phyloP scores from a whole-genome alignment of 1,140 invertebrate genomes.

The Eumaeus atala region DNA sequence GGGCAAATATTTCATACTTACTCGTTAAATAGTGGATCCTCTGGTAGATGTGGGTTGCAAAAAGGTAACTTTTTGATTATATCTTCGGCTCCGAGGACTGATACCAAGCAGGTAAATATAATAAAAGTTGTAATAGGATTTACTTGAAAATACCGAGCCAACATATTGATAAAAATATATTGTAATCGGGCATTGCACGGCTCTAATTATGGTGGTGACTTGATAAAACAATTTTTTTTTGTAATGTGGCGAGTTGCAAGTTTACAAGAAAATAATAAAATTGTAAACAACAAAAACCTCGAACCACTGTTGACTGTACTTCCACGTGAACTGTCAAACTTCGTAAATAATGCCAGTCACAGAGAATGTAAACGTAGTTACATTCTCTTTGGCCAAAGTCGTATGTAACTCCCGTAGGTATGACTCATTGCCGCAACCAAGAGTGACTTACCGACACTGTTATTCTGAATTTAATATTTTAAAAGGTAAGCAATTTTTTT shows the following conservation, averaged over 20 bases:
- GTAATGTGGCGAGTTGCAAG: constrained; percentile 27
- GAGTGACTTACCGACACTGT: too few relatives aligned
- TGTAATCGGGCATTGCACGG: constrained; percentile 59
- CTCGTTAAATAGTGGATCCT: constrained; percentile 40
- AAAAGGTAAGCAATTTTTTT: too few relatives aligned
- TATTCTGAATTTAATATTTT: too few relatives aligned
- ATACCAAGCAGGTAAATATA: constrained; percentile 50
- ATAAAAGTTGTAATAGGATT: constrained; percentile 52
- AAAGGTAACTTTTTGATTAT: constrained; percentile 55
- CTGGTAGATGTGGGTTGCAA: constrained; percentile 53
- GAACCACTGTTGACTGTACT: constrained; percentile 18
- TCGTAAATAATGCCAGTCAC: constrained; percentile 5
- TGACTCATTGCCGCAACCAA: too few relatives aligned
- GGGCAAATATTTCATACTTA: constrained; percentile 30
- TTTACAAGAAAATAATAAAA: constrained; percentile 3
- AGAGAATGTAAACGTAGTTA: too few relatives aligned
- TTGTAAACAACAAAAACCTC: constrained; percentile 20
- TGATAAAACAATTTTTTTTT: constrained; percentile 20
- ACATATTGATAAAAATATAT: constrained; percentile 61
- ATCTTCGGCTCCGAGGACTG: constrained; percentile 53
- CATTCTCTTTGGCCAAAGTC: too few relatives aligned
- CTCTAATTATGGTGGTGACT: constrained; percentile 1
- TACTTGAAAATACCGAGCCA: constrained; percentile 60
- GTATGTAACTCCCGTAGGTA: too few relatives aligned
- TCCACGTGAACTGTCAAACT: constrained; percentile 42